A percentile compares a stretch with the other conserved stretches of the same genome.
phyloP scores from a whole-genome alignment of 2,797 vertebrate species.

The Decapterus maruadsi region DNA sequence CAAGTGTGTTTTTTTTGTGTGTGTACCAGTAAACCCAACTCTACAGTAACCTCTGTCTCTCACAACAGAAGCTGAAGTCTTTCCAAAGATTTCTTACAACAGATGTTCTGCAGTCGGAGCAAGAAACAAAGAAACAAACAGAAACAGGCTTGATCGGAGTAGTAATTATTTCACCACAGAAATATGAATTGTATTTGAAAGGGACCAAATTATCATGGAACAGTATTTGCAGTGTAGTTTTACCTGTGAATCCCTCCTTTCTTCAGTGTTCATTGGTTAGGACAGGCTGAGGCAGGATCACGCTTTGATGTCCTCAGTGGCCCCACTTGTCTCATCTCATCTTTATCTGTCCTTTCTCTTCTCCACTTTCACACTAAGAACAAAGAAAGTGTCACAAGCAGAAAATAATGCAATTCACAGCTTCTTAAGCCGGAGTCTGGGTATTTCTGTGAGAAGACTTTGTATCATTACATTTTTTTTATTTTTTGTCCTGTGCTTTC shows the following conservation, averaged over 20 bases:
- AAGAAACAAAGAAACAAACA: slow-evolving; percentile 2
- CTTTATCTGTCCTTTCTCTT: slow-evolving; percentile 28
- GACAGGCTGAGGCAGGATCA: slow-evolving; percentile 25
- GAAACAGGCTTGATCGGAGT: not conserved
- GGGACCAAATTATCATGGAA: not conserved
- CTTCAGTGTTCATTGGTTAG: slow-evolving; percentile 5
- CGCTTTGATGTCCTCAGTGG: slow-evolving; percentile 42
- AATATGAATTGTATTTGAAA: not conserved
- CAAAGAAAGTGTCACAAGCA: slow-evolving; percentile 32
- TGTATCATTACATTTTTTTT: not conserved
- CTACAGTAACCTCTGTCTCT: not conserved
- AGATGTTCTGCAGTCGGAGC: not conserved
- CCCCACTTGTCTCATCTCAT: slow-evolving; percentile 52
- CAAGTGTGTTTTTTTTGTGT: slow-evolving; percentile 21
- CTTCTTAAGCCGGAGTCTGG: not conserved
- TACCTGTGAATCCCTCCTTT: not conserved
- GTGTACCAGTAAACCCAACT: not conserved
- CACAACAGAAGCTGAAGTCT: not conserved
- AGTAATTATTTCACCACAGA: slow-evolving; percentile 2
- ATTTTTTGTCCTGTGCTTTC: not conserved
- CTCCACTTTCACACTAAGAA: slow-evolving; percentile 32
- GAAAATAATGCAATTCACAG: slow-evolving; percentile 18
- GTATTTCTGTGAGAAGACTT: not conserved
- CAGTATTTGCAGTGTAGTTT: not conserved
- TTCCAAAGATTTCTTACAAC: not conserved